Base-by-base conservation (phyloP, 2,797 vertebrate genomes). In the Psittacula echo region DNA sequence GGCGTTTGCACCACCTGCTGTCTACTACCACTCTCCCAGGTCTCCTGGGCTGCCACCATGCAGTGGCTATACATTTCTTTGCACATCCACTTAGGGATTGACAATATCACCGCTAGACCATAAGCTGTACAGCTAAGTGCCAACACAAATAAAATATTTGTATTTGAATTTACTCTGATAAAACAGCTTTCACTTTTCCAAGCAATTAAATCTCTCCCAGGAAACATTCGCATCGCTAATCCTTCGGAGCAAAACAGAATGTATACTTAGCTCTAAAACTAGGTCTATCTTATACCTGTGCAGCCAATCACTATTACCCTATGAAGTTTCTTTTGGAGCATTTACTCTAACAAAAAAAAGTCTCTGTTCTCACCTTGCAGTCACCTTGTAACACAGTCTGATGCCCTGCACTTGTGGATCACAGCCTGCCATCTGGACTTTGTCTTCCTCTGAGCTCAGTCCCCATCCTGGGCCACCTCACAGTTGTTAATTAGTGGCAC, bases 361-460 rank as follows among this genome's bases (percentile, higher is more conserved):
- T 39, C 34, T n/a, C 58, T 44, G 42, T 71, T 65, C 34, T 96
- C 88, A 96, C 91, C 94, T 97, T 96, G 68, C 42, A 88, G 64
- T 82, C 89, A 96, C 96, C 95, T 96, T 97, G 81, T 73, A 85
- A 48, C 82, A 89, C 47, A 90, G 78, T 56, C 27, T 67, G 54
- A 86, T 12, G 48, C 37, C 39, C 61, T 58, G 83, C 53, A 86
- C 71, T 89, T 96, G 94, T 96, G 89, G 73, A 95, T 93, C 90
- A 92, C 12, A 90, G 90, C 56, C 42, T 77, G 92, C 97, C 97
- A 97, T 97, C 97, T 97, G 97, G 96, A 96, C 79, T 89, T 64
- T 64, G 89, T 88, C 79, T 68, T 94, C 56, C 79, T 97, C 78
- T 82, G 70, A 37, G 53, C 84, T 71, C 77, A 72, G 29, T 90